Evolutionary conservation across 2,113 vertebrate species (phyloP), one percentile per base, ranked within the genome.

Genomic region (Orientallactaga bullata): DNA sequence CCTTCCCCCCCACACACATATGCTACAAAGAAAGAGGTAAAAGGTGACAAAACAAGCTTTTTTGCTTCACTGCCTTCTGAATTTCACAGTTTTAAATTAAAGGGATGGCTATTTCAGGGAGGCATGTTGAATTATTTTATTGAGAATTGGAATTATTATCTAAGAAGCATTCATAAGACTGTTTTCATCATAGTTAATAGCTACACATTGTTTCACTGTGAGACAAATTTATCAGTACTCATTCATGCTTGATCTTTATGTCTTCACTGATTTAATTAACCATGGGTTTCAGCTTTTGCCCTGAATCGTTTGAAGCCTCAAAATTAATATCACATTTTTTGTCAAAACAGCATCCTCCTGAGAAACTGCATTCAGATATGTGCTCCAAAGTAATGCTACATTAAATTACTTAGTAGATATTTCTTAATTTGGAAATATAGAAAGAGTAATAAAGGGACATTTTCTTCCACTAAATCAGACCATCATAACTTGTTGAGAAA

Each of bases 141-240:
- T 30, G 76, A 78, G 32, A 87, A 20, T 42, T 42, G 87, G n/a
- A 60, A 78, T 80, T 83, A 23, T 35, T 51, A 20, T 35, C 42
- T 23, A 26, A n/a, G 74, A 93, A 23, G 65, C 42, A 76, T 8
- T 63, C 32, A 15, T 39, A 20, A 37, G 51, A 63, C 11, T 84
- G 24, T 1, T 88, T 88, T 92, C n/a, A n/a, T 69, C 60, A 92
- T 63, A 90, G 51, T 74, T 81, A 35, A 90, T 51, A 92, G 26
- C 81, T 76, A 37, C 21, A 17, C 30, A 7, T 60, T 61, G 23
- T 93, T 86, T 51, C 74, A 66, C n/a, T 65, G 24, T 10, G 89
- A 65, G 47, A 9, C 83, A 9, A 42, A 51, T n/a, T 79, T 81
- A 7, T 85, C 60, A 65, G 32, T 47, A 82, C 42, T 58, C 42